Evolutionary conservation across 1,140 invertebrate species (phyloP).

Genomic region (Zelostemma sp.): DNA sequence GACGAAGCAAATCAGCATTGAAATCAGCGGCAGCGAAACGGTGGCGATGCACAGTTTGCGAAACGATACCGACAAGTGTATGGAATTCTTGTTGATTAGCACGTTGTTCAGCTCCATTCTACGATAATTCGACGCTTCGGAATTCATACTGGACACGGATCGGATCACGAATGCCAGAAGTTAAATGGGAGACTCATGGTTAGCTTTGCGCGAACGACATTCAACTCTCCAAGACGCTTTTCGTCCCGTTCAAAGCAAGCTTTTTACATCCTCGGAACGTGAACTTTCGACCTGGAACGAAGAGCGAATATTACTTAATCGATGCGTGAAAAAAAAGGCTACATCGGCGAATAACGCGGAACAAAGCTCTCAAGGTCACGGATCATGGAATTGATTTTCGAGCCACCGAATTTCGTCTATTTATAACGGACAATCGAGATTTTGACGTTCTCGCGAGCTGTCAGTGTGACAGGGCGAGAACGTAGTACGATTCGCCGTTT

Average conservation of each 20-base stretch:
- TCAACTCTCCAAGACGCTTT: constrained; percentile 29
- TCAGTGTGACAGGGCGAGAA: not conserved
- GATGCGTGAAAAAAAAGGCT: not conserved
- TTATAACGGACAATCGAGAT: constrained; percentile 50
- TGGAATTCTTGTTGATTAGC: constrained; percentile 57
- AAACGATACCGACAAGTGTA: constrained; percentile 72
- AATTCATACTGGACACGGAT: constrained; percentile 43
- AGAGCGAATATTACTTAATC: constrained; percentile 15
- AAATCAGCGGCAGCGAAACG: constrained; percentile 83
- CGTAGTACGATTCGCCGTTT: not conserved
- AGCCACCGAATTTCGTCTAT: constrained; percentile 56
- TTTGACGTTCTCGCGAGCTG: constrained; percentile 29
- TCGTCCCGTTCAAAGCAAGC: constrained; percentile 32
- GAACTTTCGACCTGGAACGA: constrained; percentile 44
- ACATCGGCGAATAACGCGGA: not conserved
- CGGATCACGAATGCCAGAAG: constrained; percentile 29
- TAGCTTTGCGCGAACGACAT: constrained; percentile 31
- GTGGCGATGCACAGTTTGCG: constrained; percentile 83
- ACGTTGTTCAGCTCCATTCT: constrained; percentile 67
- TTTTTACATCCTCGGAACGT: constrained; percentile 26
- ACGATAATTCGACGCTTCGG: constrained; percentile 40
- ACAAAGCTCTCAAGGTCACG: constrained; percentile 1
- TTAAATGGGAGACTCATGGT: constrained; percentile 36
- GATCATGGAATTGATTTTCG: constrained; percentile 49
- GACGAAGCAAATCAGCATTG: constrained; percentile 86